Evolutionary conservation across 1,140 invertebrate genomes (phyloP).

Genomic region (Hydropsyche tenuis): DNA sequence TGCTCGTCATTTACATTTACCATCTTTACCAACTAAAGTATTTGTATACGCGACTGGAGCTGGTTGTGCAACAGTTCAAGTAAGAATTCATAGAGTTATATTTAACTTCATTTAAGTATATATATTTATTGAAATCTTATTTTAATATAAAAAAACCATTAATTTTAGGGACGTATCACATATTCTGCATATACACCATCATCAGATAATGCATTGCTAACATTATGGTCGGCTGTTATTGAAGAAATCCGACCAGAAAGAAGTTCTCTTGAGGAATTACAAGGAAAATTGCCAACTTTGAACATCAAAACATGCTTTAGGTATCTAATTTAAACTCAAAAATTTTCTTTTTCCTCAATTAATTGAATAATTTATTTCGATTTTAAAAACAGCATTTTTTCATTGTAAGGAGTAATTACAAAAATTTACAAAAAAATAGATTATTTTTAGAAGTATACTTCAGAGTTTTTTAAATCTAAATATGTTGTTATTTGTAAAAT

Average conservation of each 20-base stretch:
- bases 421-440: too few relatives aligned
- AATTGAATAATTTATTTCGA: too few relatives aligned
- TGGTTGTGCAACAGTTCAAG: slow-evolving; percentile 70
- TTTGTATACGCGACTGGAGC: slow-evolving; percentile 72
- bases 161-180: slow-evolving; percentile 61
- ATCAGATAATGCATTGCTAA: slow-evolving; percentile 62
- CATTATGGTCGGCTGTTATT: slow-evolving; percentile 65
- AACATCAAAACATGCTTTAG: slow-evolving; percentile 68
- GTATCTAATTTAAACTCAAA: slow-evolving; percentile 52
- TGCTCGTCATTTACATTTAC: slow-evolving; percentile 64
- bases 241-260: slow-evolving; percentile 66
- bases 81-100: slow-evolving; percentile 48
- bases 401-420: too few relatives aligned
- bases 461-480: too few relatives aligned
- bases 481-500: too few relatives aligned
- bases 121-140: neutral
- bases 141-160: neutral
- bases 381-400: too few relatives aligned
- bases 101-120: neutral
- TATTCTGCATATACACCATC: slow-evolving; percentile 67
- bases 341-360: slow-evolving; percentile 3
- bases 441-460: too few relatives aligned
- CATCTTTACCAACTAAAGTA: slow-evolving; percentile 69
- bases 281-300: slow-evolving; percentile 66
- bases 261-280: slow-evolving; percentile 66